Conservation (phyloP, 2,113 vertebrate species). For the Nyctereutes procyonoides region DNA sequence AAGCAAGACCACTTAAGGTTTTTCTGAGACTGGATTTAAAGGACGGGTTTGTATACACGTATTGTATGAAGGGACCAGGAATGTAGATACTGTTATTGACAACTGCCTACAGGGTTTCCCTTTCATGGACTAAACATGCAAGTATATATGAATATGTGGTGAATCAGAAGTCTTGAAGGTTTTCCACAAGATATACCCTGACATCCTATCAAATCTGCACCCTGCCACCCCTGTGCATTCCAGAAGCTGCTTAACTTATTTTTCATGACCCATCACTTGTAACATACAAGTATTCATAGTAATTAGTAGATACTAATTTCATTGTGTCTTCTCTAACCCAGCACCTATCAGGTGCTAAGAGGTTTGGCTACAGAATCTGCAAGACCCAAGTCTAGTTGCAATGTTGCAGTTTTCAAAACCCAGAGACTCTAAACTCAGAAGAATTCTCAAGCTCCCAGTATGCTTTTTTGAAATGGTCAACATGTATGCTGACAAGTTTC, state of each 20-base stretch:
- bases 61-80: background rate
- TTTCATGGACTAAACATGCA: background rate
- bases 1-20: background rate
- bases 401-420: background rate
- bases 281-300: no score
- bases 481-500: background rate
- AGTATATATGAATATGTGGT: background rate
- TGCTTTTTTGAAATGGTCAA: background rate
- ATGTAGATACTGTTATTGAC: background rate
- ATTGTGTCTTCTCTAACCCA: no score
- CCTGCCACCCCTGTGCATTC: no score
- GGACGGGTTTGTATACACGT: background rate
- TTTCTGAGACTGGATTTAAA: background rate
- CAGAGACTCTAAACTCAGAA: background rate
- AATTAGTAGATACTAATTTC: no score
- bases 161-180: background rate
- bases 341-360: no score
- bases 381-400: background rate
- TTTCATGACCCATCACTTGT: no score
- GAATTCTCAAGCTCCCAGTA: fast-evolving
- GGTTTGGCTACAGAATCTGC: background rate
- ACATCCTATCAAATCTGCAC: background rate
- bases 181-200: no score
- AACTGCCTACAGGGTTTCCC: background rate
- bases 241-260: no score